Conservation (phyloP, 2,797 vertebrate species). For the Sebastiscus tertius region DNA sequence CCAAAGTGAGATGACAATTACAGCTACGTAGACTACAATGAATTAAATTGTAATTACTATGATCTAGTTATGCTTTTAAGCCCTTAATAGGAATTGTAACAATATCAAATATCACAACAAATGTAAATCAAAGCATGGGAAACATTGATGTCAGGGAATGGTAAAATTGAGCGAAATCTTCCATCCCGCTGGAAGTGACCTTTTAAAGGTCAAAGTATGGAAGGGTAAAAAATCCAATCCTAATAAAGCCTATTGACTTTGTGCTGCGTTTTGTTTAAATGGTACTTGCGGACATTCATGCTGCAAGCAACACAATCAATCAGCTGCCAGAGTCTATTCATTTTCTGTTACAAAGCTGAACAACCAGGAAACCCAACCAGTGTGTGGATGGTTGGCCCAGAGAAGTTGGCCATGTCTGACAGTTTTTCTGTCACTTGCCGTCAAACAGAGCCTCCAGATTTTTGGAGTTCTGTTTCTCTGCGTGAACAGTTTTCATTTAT, state of each 20-base stretch:
- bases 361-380: background rate
- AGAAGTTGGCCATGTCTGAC: background rate
- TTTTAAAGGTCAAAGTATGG: constrained; percentile 55
- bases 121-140: constrained; percentile 26
- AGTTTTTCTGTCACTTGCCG: constrained; percentile 12
- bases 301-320: constrained; percentile 20
- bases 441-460: constrained; percentile 25
- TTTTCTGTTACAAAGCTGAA: constrained; percentile 24
- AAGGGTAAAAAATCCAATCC: constrained; percentile 22
- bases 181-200: constrained; percentile 27
- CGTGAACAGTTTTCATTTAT: constrained; percentile 17
- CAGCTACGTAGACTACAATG: background rate
- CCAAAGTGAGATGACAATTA: background rate
- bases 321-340: background rate
- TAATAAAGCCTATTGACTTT: constrained; percentile 37
- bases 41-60: background rate
- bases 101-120: background rate
- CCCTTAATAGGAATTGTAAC: background rate
- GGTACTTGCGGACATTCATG: constrained; percentile 5
- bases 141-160: constrained; percentile 17
- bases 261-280: constrained; percentile 40
- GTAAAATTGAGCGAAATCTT: constrained; percentile 24
- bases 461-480: constrained; percentile 22
- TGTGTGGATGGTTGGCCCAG: constrained; percentile 4
- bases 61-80: background rate